A percentile compares a stretch with the other conserved stretches of the same genome.
Conservation (phyloP, 2,113 vertebrate genomes). For the Pteruthius melanotis region DNA sequence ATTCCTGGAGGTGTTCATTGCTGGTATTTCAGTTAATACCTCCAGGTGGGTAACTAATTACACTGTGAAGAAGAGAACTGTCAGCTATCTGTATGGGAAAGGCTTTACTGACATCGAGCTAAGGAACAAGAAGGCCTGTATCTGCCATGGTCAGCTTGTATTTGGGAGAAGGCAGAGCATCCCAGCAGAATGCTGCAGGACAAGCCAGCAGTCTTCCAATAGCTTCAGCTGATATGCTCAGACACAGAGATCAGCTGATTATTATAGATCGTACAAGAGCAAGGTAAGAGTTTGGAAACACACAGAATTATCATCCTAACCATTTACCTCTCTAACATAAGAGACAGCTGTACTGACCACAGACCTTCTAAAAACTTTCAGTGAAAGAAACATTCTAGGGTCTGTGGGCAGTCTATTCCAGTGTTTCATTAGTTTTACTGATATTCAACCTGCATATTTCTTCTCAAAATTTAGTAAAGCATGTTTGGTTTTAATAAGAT, state of each 20-base stretch:
- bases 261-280: background rate
- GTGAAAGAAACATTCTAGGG: background rate
- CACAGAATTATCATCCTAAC: background rate
- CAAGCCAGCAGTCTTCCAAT: background rate
- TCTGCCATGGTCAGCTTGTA: background rate
- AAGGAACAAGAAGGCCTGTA: rapidly evolving
- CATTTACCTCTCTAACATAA: background rate
- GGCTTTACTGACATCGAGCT: background rate
- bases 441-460: background rate
- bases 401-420: background rate
- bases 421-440: background rate
- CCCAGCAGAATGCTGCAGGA: background rate
- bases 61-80: background rate
- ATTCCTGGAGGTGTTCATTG: background rate
- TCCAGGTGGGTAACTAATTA: background rate
- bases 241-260: background rate
- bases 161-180: rapidly evolving
- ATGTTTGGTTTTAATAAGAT: background rate
- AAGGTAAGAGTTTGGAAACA: background rate
- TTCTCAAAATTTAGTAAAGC: background rate
- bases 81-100: background rate
- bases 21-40: background rate
- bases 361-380: background rate
- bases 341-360: background rate
- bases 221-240: background rate